Evolutionary conservation across 2,797 vertebrate genomes (phyloP).

Genomic region (Characodon lateralis): DNA sequence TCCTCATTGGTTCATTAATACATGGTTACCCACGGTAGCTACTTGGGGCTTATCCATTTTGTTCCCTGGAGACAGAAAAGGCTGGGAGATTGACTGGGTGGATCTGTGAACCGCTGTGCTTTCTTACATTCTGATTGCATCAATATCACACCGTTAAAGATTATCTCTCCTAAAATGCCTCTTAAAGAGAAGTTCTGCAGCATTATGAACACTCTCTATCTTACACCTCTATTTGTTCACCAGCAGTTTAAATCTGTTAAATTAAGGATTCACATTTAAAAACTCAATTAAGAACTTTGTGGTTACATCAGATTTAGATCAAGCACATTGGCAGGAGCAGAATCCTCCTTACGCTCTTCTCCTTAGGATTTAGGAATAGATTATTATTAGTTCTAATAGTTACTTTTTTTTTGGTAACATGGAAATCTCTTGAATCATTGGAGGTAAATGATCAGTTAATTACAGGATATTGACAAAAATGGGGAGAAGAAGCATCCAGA

Average conservation of each 20-base stretch:
- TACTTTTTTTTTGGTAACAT: background rate
- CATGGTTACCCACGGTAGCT: constrained; percentile 31
- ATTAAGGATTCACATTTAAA: background rate
- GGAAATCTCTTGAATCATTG: background rate
- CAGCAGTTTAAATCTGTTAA: constrained; percentile 18
- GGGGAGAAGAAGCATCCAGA: background rate
- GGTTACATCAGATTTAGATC: background rate
- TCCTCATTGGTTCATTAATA: constrained; percentile 44
- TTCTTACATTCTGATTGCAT: constrained; percentile 42
- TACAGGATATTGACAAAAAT: background rate
- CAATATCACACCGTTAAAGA: constrained; percentile 32
- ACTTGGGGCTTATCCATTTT: constrained; percentile 44
- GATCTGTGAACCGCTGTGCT: constrained; percentile 40
- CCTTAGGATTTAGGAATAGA: background rate
- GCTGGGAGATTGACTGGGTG: constrained; percentile 19
- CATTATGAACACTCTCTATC: constrained; percentile 1
- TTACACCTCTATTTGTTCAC: background rate
- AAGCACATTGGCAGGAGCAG: background rate
- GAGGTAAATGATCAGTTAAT: background rate
- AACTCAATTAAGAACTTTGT: background rate
- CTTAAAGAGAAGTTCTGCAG: constrained; percentile 12
- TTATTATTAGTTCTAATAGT: background rate
- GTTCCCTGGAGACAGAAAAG: constrained; percentile 27
- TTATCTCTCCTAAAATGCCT: constrained; percentile 10
- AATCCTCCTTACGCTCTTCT: background rate